Evolutionary conservation across 2,113 vertebrate genomes (phyloP), one percentile per base, ranked within the genome.

Genomic region (Callionymus lyra): DNA sequence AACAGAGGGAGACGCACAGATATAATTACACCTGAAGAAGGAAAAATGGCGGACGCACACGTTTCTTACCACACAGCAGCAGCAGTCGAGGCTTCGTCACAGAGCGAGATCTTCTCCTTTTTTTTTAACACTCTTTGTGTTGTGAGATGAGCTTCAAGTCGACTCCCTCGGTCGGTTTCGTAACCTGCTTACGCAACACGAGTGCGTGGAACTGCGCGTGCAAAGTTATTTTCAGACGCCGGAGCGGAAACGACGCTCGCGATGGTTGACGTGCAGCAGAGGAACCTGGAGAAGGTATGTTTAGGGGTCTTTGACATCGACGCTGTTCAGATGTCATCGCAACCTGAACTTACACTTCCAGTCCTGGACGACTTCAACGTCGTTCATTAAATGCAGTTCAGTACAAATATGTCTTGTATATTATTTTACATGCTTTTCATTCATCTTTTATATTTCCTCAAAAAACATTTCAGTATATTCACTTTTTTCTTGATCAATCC

Each of bases 21-120:
- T 76, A 66, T 71, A 62, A 47, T 75, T 65, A 59, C 41, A 5
- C 18, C 6, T 61, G 62, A 51, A 74, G 74, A 78, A 68, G 74
- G 67, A 68, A 69, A 63, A 62, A 13, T 45, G 62, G 64, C 34
- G 68, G 80, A 76, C 9, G 60, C 65, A 71, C 69, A 78, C 77
- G 82, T 80, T 82, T 85, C 84, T 86, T 86, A 5, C 85, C 67
- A 44, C 31, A 61, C 72, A 57, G 56, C 68, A 66, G 67, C 74
- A 51, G 31, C 38, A 41, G 15, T 38, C 44, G 12, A 35, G 38
- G 49, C 37, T 56, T 55, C 18, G 18, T 27, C 50, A 35, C 51
- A 53, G 53, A 16, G 56, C 49, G 50, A 68, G 61, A 49, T 56
- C 58, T 34, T 9, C 6, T 47, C 10, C 9, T 12, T n/a, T 6